Base-by-base conservation (phyloP, 2,888 invertebrate species). In the Panopea generosa region DNA sequence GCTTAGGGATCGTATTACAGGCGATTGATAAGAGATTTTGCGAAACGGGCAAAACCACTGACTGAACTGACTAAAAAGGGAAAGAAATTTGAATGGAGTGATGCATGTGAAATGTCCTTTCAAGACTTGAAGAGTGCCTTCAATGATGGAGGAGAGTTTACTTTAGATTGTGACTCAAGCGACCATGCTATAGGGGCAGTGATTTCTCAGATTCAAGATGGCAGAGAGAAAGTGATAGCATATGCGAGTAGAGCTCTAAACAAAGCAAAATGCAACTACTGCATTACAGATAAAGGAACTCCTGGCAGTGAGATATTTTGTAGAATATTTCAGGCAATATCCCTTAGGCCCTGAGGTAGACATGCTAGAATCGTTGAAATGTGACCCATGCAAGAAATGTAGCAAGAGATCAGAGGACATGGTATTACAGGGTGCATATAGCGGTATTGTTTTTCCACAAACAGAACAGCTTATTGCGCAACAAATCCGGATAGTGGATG, bases 181-280 rank as follows among this genome's bases (percentile, higher is more conserved):
- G 68, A 40, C n/a, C n/a, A 16, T 57, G 72, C 61, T 0, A 72
- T 82, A 14, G 77, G 84, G 0, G 77, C 63, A 16, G 84, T 84
- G 1, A 52, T 82, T 2, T 74, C 72, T 43, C 73, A 77, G 50
- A 38, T 57, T 16, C 66, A 69, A 24, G 65, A 68, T 20, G 72
- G 57, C 0, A 49, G 40, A 33, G 69, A 66, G 24, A 55, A 45
- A 22, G 56, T 66, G 6, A 69, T 22, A 71, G 57, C 22, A 27
- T 61, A 52, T 45, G 69, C 61, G 2, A 68, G 68, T 29, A 24
- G 50, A 9, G 27, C 68, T 11, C 22, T 68, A 6, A 68, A 60
- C 20, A 50, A 43, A 22, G 27, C 65, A 1, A 55, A 65, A 47
- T 40, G 47, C 9, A 65, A 65, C 27, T 55, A 65, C 33, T 65